These are phyloP conservation scores for Gymnogyps californianus DNA, from an alignment of 2,113 vertebrate species.

Conservation along the genomic window DNA sequence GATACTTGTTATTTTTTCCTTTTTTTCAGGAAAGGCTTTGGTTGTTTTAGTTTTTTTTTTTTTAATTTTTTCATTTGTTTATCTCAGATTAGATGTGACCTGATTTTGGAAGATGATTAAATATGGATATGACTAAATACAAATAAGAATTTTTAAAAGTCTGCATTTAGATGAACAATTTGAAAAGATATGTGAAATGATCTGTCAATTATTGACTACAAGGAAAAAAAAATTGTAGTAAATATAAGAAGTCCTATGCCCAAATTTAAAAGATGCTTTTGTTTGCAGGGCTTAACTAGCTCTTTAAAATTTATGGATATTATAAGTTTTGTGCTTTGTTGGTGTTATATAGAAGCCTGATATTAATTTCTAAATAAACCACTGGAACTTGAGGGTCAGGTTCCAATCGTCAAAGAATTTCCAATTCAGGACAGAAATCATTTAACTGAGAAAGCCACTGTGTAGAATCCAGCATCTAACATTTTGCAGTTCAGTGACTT, in stretches of 20 bases:
- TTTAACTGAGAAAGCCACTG: not conserved
- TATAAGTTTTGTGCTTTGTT: not conserved
- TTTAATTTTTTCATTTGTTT: not conserved
- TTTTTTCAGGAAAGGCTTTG: not conserved
- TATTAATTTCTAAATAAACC: not conserved
- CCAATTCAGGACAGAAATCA: not conserved
- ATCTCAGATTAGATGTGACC: not conserved
- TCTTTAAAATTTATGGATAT: not conserved
- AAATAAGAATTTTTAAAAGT: not conserved
- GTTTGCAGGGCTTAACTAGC: not conserved
- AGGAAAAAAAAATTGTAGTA: not conserved
- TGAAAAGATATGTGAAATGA: not conserved
- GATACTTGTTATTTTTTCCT: fast-evolving
- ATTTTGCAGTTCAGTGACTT: not conserved
- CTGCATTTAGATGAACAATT: not conserved
- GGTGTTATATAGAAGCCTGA: not conserved
- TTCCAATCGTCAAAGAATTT: not conserved
- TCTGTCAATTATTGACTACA: not conserved
- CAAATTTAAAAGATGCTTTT: not conserved
- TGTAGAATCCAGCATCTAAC: not conserved
- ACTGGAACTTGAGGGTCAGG: not conserved
- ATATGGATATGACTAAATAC: not conserved
- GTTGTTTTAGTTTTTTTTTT: not conserved
- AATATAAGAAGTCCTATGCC: not conserved
- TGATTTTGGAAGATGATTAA: not conserved